Base-by-base conservation (phyloP, 2,888 invertebrate species). In the Mactromeris polynyma region DNA sequence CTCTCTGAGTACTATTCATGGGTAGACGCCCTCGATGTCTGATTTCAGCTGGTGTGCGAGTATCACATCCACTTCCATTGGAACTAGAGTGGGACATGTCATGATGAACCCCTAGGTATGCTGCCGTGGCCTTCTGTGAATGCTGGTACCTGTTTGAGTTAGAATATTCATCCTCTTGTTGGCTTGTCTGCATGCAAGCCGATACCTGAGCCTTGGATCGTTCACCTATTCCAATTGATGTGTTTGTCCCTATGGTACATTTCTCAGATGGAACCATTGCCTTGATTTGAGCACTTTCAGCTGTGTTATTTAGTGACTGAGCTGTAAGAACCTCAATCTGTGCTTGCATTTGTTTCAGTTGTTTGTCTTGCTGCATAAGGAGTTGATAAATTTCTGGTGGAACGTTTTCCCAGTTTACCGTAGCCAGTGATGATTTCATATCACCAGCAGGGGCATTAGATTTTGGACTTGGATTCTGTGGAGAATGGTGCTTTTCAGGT, bases 381-480 rank as follows among this genome's bases (percentile, higher is more conserved):
- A 95, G 88, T 86, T 95, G 94, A 58, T 95, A 95, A 19, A 96
- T 94, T 81, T 96, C 96, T 26, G 94, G 94, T 14, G 96, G 95
- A 58, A 95, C 94, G 73, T 93, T 94, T 21, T 95, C 93, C 94
- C 94, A 95, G 85, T 94, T 94, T 69, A 95, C 81, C n/a, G 81
- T 73, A 38, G 83, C 77, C 7, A 78, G n/a, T 6, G 86, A 73
- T 26, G 83, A 38, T n/a, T 80, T 77, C 31, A 86, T 14, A 36
- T 69, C 79, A 54, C 38, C 79, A 36, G 42, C 73, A 58, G 89
- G 81, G 31, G 73, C 33, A 54, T 79, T 19, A 33, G 58, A 40
- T 2, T 78, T 42, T 21, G 31, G 81, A 40, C 81, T 82, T 79
- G 92, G 85, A 26, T 82, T 87, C 21, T 86, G 81, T 3, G 89